These are phyloP conservation scores for Dinocampus coccinellae DNA, from an alignment of 2,888 invertebrate species.

Conservation along the genomic window DNA sequence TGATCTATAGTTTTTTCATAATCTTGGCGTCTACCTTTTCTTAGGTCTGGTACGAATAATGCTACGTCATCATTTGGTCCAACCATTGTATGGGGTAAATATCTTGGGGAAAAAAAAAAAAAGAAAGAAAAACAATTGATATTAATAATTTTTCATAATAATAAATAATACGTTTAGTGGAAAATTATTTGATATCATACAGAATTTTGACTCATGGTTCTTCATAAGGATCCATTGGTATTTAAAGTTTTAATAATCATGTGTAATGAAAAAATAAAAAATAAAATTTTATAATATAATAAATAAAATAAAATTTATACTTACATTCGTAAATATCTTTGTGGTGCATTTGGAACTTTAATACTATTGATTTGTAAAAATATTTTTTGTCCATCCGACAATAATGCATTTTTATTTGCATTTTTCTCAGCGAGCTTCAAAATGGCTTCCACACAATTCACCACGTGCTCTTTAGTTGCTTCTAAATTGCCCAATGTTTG, in stretches of 20 bases:
- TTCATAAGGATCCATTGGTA: slow-evolving; percentile 65
- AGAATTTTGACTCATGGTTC: slow-evolving; percentile 51
- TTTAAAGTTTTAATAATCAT: slow-evolving; percentile 57
- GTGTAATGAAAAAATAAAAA: slow-evolving; percentile 32
- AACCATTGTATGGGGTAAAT: slow-evolving; percentile 75
- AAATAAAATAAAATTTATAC: slow-evolving; percentile 56
- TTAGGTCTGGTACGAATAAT: slow-evolving; percentile 83
- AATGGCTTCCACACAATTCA: slow-evolving; percentile 61
- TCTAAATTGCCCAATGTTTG: slow-evolving; percentile 31
- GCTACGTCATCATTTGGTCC: slow-evolving; percentile 79
- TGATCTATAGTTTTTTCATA: slow-evolving; percentile 82
- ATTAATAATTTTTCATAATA: background rate
- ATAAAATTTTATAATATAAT: slow-evolving; percentile 8
- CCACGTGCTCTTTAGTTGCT: slow-evolving; percentile 57
- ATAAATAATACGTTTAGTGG: background rate
- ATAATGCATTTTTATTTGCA: slow-evolving; percentile 66
- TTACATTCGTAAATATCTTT: slow-evolving; percentile 76
- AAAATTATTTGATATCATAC: slow-evolving; percentile 40
- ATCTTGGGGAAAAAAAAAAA: slow-evolving; percentile 57
- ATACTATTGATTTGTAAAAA: slow-evolving; percentile 75
- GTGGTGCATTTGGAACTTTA: slow-evolving; percentile 76
- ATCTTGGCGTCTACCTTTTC: slow-evolving; percentile 78
- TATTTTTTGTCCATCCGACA: slow-evolving; percentile 72
- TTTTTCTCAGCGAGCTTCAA: slow-evolving; percentile 61
- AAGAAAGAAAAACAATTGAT: slow-evolving; percentile 31